phyloP scores from a whole-genome alignment of 2,113 vertebrate genomes.

The Garra rufa region DNA sequence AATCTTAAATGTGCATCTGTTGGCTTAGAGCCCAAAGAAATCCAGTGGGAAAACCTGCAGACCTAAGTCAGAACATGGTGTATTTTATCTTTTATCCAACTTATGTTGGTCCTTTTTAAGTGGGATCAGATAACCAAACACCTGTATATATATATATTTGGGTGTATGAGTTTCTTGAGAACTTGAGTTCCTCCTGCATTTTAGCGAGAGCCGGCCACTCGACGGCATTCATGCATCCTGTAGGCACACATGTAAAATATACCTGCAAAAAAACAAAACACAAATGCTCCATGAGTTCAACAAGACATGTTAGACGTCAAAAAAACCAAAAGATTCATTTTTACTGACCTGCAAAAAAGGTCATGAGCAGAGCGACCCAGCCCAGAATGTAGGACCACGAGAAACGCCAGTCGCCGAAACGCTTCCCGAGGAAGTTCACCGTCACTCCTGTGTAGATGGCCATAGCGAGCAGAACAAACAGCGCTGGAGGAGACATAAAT shows the following conservation, averaged over 20 bases:
- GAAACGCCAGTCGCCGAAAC: constrained; percentile 92
- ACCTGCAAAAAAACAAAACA: constrained; percentile 72
- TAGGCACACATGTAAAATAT: constrained; percentile 94
- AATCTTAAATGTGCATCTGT: neutral
- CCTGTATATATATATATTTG: neutral
- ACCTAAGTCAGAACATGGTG: neutral
- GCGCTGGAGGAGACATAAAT: constrained; percentile 66
- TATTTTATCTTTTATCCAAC: neutral
- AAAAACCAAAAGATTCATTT: neutral
- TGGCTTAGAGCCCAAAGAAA: neutral
- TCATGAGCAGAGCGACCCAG: constrained; percentile 90
- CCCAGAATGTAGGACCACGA: constrained; percentile 93
- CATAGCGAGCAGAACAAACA: constrained; percentile 88
- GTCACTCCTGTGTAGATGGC: constrained; percentile 90
- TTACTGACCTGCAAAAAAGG: constrained; percentile 86
- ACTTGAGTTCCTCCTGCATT: constrained; percentile 6
- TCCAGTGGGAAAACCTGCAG: neutral
- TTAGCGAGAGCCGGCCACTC: constrained; percentile 81
- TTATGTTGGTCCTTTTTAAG: neutral
- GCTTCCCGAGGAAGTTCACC: constrained; percentile 86
- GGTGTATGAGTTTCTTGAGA: too few species aligned
- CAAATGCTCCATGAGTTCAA: neutral
- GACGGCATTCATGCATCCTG: constrained; percentile 86
- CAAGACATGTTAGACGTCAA: neutral
- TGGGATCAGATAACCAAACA: neutral